Evolutionary conservation across 2,888 invertebrate genomes (phyloP).

Genomic region (Papilio protenor): DNA sequence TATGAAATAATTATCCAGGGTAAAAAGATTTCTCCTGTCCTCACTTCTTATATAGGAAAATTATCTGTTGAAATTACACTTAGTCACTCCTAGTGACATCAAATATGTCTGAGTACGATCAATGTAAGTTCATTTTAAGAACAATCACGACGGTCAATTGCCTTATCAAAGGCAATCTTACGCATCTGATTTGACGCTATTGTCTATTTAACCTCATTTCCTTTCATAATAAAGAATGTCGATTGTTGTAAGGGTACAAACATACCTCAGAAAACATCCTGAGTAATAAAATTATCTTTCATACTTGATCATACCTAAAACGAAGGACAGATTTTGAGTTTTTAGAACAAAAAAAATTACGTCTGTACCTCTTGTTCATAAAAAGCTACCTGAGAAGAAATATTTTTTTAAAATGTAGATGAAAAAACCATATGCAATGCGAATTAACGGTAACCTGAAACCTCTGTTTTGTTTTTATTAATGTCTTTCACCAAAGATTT

Average conservation of each 20-base stretch:
- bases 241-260: constrained; percentile 1
- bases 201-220: constrained; percentile 7
- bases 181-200: constrained; percentile 7
- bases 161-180: neutral
- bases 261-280: neutral
- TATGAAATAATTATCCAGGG: neutral
- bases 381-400: neutral
- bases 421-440: no score
- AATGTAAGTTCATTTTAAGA: neutral
- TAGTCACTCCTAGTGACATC: neutral
- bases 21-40: neutral
- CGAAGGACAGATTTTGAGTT: neutral
- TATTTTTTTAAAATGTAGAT: no score
- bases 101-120: neutral
- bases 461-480: neutral
- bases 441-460: no score
- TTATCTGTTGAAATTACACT: neutral
- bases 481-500: neutral
- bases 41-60: neutral
- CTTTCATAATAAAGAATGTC: constrained; percentile 3
- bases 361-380: no score
- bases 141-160: constrained; percentile 14
- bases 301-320: neutral
- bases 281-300: neutral
- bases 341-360: neutral